phyloP scores from a whole-genome alignment of 2,888 invertebrate species.

The Leucania comma region DNA sequence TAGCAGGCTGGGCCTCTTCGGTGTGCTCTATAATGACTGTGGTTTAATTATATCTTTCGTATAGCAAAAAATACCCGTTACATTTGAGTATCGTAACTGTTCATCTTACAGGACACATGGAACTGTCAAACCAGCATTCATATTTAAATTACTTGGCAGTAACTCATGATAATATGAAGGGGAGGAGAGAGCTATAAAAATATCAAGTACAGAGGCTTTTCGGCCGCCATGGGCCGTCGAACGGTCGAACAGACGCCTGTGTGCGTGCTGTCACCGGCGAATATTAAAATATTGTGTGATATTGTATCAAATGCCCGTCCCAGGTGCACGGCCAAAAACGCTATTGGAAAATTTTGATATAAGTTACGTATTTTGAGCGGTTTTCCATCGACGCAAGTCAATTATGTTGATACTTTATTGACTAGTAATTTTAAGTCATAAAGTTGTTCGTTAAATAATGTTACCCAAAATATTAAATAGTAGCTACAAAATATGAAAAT shows the following conservation, averaged over 20 bases:
- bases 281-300: constrained; percentile 80
- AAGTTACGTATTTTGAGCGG: constrained; percentile 29
- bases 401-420: constrained; percentile 46
- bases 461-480: constrained; percentile 31
- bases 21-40: background rate
- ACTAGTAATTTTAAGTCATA: constrained; percentile 42
- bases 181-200: constrained; percentile 83
- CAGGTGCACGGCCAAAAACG: constrained; percentile 68
- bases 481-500: constrained; percentile 34
- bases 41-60: background rate
- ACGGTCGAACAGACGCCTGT: constrained; percentile 60
- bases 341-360: constrained; percentile 66
- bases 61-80: background rate
- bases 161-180: constrained; percentile 83
- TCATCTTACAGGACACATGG: constrained; percentile 76
- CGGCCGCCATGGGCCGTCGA: constrained; percentile 64
- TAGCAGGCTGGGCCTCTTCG: too few relatives aligned
- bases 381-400: constrained; percentile 36
- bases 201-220: constrained; percentile 83
- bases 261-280: constrained; percentile 74
- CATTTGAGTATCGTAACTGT: constrained; percentile 52
- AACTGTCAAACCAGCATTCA: constrained; percentile 85
- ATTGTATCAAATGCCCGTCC: constrained; percentile 71
- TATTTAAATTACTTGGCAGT: constrained; percentile 86
- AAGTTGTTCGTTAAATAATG: constrained; percentile 15